These are phyloP conservation scores for Rhynchopsitta pachyrhyncha DNA, from an alignment of 2,113 vertebrate species.

Conservation along the genomic window DNA sequence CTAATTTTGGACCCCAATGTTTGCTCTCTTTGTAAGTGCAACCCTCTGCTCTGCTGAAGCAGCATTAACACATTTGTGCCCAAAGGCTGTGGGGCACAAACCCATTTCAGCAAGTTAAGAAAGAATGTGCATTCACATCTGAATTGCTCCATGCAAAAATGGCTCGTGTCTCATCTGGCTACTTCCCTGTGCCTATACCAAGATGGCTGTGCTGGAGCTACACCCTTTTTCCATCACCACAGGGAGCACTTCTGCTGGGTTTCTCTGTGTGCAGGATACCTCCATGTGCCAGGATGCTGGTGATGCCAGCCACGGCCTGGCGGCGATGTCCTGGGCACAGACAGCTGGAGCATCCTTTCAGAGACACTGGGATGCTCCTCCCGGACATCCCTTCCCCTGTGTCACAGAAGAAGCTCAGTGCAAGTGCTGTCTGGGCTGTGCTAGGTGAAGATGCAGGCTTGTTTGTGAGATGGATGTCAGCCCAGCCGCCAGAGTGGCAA, in stretches of 20 bases:
- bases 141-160: background rate
- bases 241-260: background rate
- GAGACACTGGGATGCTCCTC: background rate
- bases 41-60: background rate
- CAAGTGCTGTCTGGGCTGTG: rapidly evolving
- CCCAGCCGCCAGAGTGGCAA: background rate
- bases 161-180: rapidly evolving
- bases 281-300: background rate
- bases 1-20: background rate
- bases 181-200: background rate
- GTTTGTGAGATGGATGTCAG: background rate
- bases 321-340: background rate
- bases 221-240: background rate
- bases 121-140: background rate
- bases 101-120: background rate
- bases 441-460: background rate
- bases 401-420: rapidly evolving
- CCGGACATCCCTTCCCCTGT: rapidly evolving
- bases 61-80: background rate
- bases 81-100: background rate
- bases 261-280: rapidly evolving
- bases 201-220: background rate
- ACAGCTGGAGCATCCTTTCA: background rate
- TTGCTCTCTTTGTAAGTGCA: rapidly evolving
- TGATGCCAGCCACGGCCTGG: background rate